These are phyloP conservation scores for Colaptes auratus DNA, from an alignment of 2,113 vertebrate species.

Conservation along the genomic window DNA sequence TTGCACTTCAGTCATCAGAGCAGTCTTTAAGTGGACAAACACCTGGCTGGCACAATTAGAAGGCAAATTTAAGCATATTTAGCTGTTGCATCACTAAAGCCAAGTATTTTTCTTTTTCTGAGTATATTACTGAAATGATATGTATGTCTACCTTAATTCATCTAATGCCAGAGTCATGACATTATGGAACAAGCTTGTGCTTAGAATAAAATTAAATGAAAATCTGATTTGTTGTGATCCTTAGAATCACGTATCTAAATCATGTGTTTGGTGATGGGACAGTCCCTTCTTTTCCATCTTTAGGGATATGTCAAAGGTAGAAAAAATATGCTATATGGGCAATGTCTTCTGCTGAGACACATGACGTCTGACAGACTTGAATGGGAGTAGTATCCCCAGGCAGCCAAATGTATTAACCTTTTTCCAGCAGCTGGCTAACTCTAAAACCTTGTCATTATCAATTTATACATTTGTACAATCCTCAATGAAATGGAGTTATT, in stretches of 20 bases:
- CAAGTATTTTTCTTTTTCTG: neutral
- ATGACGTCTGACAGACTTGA: constrained; percentile 32
- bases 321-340: neutral
- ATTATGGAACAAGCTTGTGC: neutral
- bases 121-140: neutral
- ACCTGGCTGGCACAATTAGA: neutral
- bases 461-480: constrained; percentile 36
- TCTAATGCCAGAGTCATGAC: neutral
- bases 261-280: neutral
- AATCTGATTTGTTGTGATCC: neutral
- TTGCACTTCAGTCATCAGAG: neutral
- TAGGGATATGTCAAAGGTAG: neutral
- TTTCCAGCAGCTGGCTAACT: constrained; percentile 36
- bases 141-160: neutral
- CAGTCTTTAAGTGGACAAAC: constrained; percentile 34
- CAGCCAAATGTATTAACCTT: constrained; percentile 65
- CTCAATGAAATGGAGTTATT: constrained; percentile 34
- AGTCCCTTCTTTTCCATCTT: neutral
- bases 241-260: neutral
- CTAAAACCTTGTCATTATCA: constrained; percentile 36
- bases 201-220: neutral
- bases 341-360: constrained; percentile 15
- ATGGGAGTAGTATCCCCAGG: constrained; percentile 26
- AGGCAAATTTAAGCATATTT: neutral
- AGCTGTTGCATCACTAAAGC: neutral